phyloP scores from a whole-genome alignment of 2,888 invertebrate genomes.

The Melanotus villosus region DNA sequence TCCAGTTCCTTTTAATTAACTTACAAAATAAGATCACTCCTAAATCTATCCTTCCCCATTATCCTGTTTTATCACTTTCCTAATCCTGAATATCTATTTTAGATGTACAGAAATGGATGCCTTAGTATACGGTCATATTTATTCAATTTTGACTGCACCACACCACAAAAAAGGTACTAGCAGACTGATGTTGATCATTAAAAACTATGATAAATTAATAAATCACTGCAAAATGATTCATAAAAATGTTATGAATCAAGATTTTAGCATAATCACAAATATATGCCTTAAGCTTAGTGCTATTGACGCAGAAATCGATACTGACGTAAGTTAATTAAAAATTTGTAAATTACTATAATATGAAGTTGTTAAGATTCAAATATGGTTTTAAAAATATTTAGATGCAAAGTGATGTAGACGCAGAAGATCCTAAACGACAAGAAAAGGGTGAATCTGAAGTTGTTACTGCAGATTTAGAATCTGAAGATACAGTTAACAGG shows the following conservation, averaged over 20 bases:
- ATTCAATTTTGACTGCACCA: conserved; percentile 66
- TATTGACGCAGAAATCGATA: not conserved
- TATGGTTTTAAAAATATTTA: too few species aligned
- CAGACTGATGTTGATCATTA: conserved; percentile 35
- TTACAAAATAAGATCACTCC: too few species aligned
- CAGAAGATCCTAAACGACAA: too few species aligned
- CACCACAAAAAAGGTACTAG: conserved; percentile 39
- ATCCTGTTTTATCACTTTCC: not conserved
- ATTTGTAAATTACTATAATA: too few species aligned
- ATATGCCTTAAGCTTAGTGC: not conserved
- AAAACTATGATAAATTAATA: conserved; percentile 50
- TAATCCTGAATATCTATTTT: conserved; percentile 50
- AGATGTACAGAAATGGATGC: conserved; percentile 86
- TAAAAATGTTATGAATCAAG: conserved; percentile 42
- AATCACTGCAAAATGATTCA: conserved; percentile 52
- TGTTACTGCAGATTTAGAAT: too few species aligned
- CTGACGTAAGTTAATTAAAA: not conserved
- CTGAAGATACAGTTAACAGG: too few species aligned
- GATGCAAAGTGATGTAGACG: too few species aligned
- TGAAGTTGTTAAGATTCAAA: too few species aligned
- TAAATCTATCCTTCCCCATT: too few species aligned
- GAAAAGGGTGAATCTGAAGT: too few species aligned
- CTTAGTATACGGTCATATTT: conserved; percentile 79
- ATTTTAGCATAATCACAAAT: conserved; percentile 4
- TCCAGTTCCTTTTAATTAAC: too few species aligned